Base-by-base conservation (phyloP, 2,888 invertebrate genomes). In the Chrysotoxum bicinctum region DNA sequence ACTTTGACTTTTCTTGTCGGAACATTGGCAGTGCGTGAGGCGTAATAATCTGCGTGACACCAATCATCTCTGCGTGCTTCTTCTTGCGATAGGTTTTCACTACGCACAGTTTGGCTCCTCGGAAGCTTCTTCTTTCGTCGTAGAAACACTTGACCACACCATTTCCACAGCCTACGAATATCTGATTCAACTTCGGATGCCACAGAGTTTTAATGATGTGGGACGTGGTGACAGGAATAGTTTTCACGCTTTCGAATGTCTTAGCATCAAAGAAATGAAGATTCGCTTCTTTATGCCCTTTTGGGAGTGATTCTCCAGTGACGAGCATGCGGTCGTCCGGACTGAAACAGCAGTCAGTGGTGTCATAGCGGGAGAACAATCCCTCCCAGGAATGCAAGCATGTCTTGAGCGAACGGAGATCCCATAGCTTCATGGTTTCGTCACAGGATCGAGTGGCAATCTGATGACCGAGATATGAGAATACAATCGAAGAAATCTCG, bases 151-250 rank as follows among this genome's bases (percentile, higher is more conserved):
- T 97, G 0, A 98, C 95, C 0, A 94, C 93, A 0, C 99, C 99
- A 90, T 98, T 97, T 0, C 98, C 98, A 88, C 97, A 97, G 0
- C 98, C 97, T 0, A 97, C 95, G 87, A 99, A 97, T 50, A 99
- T 95, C 91, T 99, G 99, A 90, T 99, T 99, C n/a, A 99, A 92
- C 90, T 98, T 97, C 0, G 99, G 97, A 92, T 99, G 99, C 99
- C 99, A 99, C 0, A 97, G 91, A 0, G 96, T 94, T 90, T 98
- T 96, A 1, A 99, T 97, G 0, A 98, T 95, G 87, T 97, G 97
- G 0, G 97, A 95, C 89, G 96, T 94, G 0, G 95, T 94, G 0
- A 98, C 96, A 9, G 95, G 94, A 73, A 98, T 94, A 85, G 95
- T 94, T 48, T 95, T 94, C 0, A 97, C 94, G 35, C 94, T 90